Percentiles rank a stretch among this genome's conserved stretches.
phyloP scores from a whole-genome alignment of 2,888 invertebrate species.

The Eurois occulta region DNA sequence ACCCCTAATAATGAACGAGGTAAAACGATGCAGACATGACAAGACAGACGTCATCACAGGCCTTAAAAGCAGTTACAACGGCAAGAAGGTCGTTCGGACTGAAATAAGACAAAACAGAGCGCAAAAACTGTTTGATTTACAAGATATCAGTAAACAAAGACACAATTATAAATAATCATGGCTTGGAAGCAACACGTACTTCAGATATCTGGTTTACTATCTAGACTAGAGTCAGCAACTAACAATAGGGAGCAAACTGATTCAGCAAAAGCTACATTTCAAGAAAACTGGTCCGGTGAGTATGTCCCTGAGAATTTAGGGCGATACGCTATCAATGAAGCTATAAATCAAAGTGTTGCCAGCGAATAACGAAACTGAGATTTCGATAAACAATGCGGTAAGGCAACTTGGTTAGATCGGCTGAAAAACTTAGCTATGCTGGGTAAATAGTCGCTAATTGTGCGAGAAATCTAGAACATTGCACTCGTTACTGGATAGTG shows the following conservation, averaged over 20 bases:
- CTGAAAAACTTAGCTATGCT: constrained; percentile 67
- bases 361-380: constrained; percentile 68
- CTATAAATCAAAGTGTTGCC: constrained; percentile 74
- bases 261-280: constrained; percentile 60
- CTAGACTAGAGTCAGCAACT: constrained; percentile 1
- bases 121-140: constrained; percentile 21
- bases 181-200: constrained; percentile 17
- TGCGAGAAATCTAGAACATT: constrained; percentile 77
- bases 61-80: constrained; percentile 40
- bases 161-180: constrained; percentile 24
- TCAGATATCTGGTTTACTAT: constrained; percentile 7
- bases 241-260: constrained; percentile 38
- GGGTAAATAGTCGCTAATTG: constrained; percentile 77
- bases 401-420: constrained; percentile 62
- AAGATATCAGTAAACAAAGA: constrained; percentile 31
- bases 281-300: constrained; percentile 78
- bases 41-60: constrained; percentile 36
- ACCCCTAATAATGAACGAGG: constrained; percentile 73
- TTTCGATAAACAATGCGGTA: constrained; percentile 68
- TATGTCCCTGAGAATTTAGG: constrained; percentile 75
- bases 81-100: constrained; percentile 45
- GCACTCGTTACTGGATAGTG: constrained; percentile 73
- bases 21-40: constrained; percentile 45
- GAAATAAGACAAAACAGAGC: constrained; percentile 14
- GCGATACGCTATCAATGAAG: constrained; percentile 74